phyloP scores from a whole-genome alignment of 23 tunicate species.

The Phallusia fumigata region DNA sequence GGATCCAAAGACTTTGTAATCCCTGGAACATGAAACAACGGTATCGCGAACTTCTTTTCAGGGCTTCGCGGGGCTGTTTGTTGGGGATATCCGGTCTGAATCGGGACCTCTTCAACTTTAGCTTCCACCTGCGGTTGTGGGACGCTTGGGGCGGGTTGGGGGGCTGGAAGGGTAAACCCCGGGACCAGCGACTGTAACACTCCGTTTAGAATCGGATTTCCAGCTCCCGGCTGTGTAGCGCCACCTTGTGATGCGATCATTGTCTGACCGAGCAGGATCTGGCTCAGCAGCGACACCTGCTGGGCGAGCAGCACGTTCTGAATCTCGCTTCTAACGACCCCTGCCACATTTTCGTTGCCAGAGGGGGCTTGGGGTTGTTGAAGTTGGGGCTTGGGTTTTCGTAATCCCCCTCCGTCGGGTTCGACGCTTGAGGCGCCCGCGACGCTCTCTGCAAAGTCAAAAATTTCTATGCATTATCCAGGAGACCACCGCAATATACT shows the following conservation, averaged over 20 bases:
- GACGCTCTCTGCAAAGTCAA: background rate
- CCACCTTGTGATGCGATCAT: slow-evolving; percentile 28
- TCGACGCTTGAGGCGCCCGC: slow-evolving; percentile 16
- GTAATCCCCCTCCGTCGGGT: slow-evolving; percentile 73
- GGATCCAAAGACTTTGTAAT: slow-evolving; percentile 56
- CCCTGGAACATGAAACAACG: slow-evolving; percentile 59
- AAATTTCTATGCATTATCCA: too few relatives aligned
- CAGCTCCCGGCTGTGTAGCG: slow-evolving; percentile 5
- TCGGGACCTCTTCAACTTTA: background rate
- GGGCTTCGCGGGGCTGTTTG: background rate
- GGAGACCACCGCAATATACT: too few relatives aligned
- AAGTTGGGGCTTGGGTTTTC: slow-evolving; percentile 6
- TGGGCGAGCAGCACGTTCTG: slow-evolving; percentile 87
- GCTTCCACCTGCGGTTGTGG: background rate
- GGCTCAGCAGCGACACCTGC: slow-evolving; percentile 87
- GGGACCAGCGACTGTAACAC: slow-evolving; percentile 15
- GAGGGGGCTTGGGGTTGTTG: background rate
- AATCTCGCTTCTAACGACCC: slow-evolving; percentile 70
- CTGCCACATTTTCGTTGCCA: slow-evolving; percentile 23
- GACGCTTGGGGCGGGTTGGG: background rate
- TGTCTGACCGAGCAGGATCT: slow-evolving; percentile 73
- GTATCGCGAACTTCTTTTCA: slow-evolving; percentile 32
- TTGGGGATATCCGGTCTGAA: background rate
- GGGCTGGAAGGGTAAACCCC: slow-evolving; percentile 6
- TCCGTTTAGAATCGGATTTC: slow-evolving; percentile 1